Percentiles rank a stretch among this genome's conserved stretches.
Evolutionary conservation across 1,140 invertebrate genomes (phyloP).

Genomic region (Lutraria rhynchaena): DNA sequence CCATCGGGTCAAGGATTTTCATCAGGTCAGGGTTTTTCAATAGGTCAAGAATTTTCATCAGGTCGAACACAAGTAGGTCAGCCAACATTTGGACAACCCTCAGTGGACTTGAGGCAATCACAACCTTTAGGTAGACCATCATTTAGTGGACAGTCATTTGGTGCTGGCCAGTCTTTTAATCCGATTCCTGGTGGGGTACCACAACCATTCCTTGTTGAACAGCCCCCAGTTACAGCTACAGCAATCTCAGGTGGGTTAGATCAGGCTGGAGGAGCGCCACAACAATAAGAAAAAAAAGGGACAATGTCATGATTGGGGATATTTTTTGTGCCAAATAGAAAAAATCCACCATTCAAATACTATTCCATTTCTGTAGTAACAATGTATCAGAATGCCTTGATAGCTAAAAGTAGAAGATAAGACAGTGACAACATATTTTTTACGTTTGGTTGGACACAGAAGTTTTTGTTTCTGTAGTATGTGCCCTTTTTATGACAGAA

Average conservation of each 20-base stretch:
- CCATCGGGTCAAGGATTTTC: background rate
- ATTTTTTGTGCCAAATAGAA: too few relatives aligned
- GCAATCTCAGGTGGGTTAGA: background rate
- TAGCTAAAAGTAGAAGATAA: too few relatives aligned
- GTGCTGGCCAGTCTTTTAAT: background rate
- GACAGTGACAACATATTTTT: too few relatives aligned
- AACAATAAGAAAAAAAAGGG: too few relatives aligned
- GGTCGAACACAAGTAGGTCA: background rate
- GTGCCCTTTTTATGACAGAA: too few relatives aligned
- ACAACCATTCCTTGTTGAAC: constrained; percentile 30
- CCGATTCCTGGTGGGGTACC: background rate
- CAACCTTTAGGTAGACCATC: background rate
- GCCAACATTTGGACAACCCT: background rate
- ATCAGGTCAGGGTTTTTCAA: background rate
- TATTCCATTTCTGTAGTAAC: too few relatives aligned
- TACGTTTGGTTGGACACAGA: too few relatives aligned
- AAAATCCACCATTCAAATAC: too few relatives aligned
- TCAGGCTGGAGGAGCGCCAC: background rate
- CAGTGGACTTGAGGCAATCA: background rate
- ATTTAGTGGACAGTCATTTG: background rate
- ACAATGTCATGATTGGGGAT: too few relatives aligned
- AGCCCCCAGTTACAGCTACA: constrained; percentile 7
- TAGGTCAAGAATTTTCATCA: background rate
- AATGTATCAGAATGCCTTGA: too few relatives aligned
- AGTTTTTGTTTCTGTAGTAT: too few relatives aligned